Percentiles rank a stretch among this genome's conserved stretches.
Conservation (phyloP, 2,113 vertebrate species). For the Equus przewalskii region DNA sequence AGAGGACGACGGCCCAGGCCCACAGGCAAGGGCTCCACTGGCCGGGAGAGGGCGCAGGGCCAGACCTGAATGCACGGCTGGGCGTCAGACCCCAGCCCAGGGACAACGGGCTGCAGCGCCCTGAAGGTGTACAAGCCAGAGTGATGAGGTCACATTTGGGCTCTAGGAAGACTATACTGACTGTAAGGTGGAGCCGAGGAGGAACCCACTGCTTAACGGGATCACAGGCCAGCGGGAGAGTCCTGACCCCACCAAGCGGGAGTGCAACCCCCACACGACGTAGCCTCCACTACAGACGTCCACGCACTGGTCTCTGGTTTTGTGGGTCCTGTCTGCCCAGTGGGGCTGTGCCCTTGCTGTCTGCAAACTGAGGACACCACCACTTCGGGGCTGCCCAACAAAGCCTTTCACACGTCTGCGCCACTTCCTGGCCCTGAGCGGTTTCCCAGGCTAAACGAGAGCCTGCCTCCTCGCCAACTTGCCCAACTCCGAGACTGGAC, state of each 20-base stretch:
- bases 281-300: background rate
- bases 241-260: background rate
- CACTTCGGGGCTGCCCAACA: background rate
- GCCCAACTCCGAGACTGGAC: background rate
- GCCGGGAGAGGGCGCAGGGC: background rate
- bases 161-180: background rate
- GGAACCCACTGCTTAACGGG: fast-evolving
- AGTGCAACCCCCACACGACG: fast-evolving
- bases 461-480: background rate
- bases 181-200: background rate
- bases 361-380: background rate
- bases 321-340: background rate
- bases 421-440: background rate
- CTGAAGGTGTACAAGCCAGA: background rate
- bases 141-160: background rate
- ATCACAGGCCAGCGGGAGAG: background rate
- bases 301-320: background rate
- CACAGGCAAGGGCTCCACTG: background rate
- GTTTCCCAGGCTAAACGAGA: background rate
- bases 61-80: background rate
- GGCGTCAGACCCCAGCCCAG: fast-evolving
- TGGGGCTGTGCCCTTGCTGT: background rate
- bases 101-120: background rate
- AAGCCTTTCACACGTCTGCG: background rate
- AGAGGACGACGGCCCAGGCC: no score